Evolutionary conservation across 30 jellyfish, hydroid and myxozoan species (phyloP).

Genomic region (Cassiopea andromeda): DNA sequence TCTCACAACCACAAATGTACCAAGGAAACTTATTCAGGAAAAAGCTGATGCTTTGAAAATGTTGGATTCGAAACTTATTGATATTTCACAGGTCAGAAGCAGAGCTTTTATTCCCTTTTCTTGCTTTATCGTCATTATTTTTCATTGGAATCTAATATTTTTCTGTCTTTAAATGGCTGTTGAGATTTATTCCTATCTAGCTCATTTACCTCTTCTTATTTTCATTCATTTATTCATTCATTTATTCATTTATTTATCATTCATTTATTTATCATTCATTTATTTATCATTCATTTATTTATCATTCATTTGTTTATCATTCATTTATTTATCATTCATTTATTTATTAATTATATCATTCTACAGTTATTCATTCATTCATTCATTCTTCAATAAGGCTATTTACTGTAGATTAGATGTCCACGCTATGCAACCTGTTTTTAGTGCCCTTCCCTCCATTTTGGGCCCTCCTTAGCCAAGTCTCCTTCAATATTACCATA

Average conservation of each 20-base stretch:
- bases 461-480: too few relatives aligned
- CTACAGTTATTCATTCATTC: not conserved
- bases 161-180: not conserved
- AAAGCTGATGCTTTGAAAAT: conserved; percentile 65
- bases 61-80: conserved; percentile 76
- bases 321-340: not conserved
- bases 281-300: too few relatives aligned
- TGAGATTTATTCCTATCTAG: too few relatives aligned
- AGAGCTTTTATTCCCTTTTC: not conserved
- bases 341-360: not conserved
- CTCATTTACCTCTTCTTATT: too few relatives aligned
- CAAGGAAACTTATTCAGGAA: conserved; percentile 40
- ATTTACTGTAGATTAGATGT: too few relatives aligned
- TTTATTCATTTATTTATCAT: too few relatives aligned
- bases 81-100: conserved; percentile 76
- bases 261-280: too few relatives aligned
- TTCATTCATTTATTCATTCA: too few relatives aligned
- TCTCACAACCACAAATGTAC: conserved; percentile 35
- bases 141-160: not conserved
- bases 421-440: too few relatives aligned
- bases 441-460: too few relatives aligned
- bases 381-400: not conserved
- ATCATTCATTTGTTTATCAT: not conserved
- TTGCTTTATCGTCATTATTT: not conserved
- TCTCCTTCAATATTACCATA: too few relatives aligned